A percentile compares a stretch with the other conserved stretches of the same genome.
Conservation (phyloP, 2,888 invertebrate species). For the Meganola albula region DNA sequence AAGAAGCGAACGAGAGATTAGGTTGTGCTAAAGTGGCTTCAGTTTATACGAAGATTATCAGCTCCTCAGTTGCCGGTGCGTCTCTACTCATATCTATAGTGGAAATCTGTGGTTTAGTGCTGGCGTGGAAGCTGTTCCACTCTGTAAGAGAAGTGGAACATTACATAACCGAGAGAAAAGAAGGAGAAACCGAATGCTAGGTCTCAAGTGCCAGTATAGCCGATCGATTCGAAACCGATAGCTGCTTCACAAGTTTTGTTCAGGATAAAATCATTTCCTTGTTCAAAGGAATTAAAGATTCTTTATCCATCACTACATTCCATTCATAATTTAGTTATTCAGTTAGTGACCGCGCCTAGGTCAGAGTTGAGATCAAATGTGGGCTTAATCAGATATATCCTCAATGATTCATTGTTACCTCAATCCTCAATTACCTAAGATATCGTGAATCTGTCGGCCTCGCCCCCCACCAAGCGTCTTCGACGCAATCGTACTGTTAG, state of each 20-base stretch:
- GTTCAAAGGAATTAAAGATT: conserved; percentile 44
- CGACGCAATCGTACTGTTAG: conserved; percentile 35
- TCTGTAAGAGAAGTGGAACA: conserved; percentile 66
- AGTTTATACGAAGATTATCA: conserved; percentile 71
- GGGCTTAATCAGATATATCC: conserved; percentile 48
- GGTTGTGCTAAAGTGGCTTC: conserved; percentile 72
- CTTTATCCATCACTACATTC: conserved; percentile 42
- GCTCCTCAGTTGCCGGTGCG: conserved; percentile 64
- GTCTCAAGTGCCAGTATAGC: conserved; percentile 33
- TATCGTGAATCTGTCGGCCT: conserved; percentile 46
- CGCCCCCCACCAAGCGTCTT: conserved; percentile 51
- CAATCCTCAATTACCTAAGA: conserved; percentile 42
- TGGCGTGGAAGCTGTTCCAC: conserved; percentile 65
- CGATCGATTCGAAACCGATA: conserved; percentile 25
- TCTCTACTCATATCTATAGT: conserved; percentile 57
- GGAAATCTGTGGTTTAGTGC: conserved; percentile 55
- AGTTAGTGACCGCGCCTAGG: conserved; percentile 41
- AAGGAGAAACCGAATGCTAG: conserved; percentile 71
- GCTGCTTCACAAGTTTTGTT: conserved; percentile 28
- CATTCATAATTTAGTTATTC: conserved; percentile 34
- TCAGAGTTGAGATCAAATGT: conserved; percentile 34
- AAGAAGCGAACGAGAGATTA: conserved; percentile 67
- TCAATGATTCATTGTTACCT: conserved; percentile 38
- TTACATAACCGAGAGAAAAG: conserved; percentile 65
- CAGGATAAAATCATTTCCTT: conserved; percentile 56